Evolutionary conservation across 2,888 invertebrate genomes (phyloP), one percentile per base, ranked within the genome.

Genomic region (Amblyjoppa proteus): DNA sequence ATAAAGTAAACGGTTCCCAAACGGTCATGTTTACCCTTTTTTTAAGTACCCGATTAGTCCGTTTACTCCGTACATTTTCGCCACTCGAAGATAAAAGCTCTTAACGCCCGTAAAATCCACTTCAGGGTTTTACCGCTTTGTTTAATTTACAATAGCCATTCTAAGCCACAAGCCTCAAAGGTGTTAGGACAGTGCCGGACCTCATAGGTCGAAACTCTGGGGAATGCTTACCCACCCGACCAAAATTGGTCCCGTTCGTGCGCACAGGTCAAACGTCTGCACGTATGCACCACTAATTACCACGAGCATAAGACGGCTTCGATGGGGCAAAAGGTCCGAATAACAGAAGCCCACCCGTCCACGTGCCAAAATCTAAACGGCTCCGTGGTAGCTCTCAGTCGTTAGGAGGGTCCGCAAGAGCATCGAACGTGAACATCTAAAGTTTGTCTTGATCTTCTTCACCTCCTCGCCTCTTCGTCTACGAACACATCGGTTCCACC

Each of bases 211-310:
- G 16, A 34, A 34, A 64, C 64, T 64, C 64, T n/a, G 16, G 61
- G 31, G 13, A 31, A 16, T 31, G 64, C 34, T 64, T n/a, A 64
- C n/a, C 64, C 64, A 7, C n/a, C 34, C 84, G 75, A 74, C 76
- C 78, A 49, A 85, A 89, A 87, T 87, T 87, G 86, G 83, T 85
- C 58, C 82, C 81, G 73, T 85, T 77, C 76, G 66, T n/a, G 3
- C 16, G 1, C 51, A n/a, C 49, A 84, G 87, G 83, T 86, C 83
- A 88, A 88, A 86, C 87, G 86, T n/a, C 34, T 83, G 82, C 87
- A 81, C 87, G 89, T 87, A 86, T 86, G 70, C 83, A 83, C 68
- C 87, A 85, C 85, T 89, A 90, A 90, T 89, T 89, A 90, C 86
- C 85, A 49, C 7, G 77, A 83, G 89, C 88, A 89, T 90, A 81